Conservation (phyloP, 2,797 vertebrate genomes). For the Poecilia gillii region DNA sequence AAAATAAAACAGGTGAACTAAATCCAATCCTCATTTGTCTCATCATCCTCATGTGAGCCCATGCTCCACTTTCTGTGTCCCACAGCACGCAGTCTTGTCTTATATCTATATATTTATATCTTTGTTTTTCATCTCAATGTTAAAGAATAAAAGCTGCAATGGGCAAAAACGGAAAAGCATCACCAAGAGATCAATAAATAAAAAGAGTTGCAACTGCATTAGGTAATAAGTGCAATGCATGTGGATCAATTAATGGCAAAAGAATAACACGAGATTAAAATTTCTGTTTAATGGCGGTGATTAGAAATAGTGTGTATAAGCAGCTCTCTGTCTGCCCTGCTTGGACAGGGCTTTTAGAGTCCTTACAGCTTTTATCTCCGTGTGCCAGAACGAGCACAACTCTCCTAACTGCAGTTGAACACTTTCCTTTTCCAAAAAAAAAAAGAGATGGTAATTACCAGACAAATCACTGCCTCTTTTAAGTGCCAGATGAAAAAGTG, state of each 20-base stretch:
- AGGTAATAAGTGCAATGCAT: conserved; percentile 43
- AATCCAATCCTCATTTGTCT: conserved; percentile 87
- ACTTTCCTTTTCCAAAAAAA: conserved; percentile 55
- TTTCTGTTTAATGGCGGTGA: conserved; percentile 29
- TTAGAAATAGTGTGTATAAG: conserved; percentile 34
- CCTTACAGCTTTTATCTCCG: conserved; percentile 35
- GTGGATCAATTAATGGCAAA: conserved; percentile 37
- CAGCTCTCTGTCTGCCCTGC: conserved; percentile 44
- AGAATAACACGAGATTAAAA: conserved; percentile 42
- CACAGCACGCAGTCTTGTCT: conserved; percentile 73
- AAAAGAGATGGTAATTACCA: conserved; percentile 73
- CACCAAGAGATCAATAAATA: conserved; percentile 27
- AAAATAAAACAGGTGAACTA: conserved; percentile 76
- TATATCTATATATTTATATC: conserved; percentile 70
- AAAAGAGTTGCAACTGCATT: conserved; percentile 15
- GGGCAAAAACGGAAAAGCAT: conserved; percentile 73
- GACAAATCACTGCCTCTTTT: conserved; percentile 77
- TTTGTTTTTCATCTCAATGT: conserved; percentile 80
- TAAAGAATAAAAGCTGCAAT: conserved; percentile 77
- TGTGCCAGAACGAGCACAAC: conserved; percentile 35
- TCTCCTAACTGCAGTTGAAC: conserved; percentile 64
- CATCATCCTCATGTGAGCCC: conserved; percentile 56
- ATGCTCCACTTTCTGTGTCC: conserved; percentile 61
- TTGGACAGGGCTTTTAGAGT: conserved; percentile 43
- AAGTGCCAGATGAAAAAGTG: conserved; percentile 75